These are phyloP conservation scores for Pipistrellus kuhlii DNA, from an alignment of 2,797 vertebrate species.

Conservation along the genomic window DNA sequence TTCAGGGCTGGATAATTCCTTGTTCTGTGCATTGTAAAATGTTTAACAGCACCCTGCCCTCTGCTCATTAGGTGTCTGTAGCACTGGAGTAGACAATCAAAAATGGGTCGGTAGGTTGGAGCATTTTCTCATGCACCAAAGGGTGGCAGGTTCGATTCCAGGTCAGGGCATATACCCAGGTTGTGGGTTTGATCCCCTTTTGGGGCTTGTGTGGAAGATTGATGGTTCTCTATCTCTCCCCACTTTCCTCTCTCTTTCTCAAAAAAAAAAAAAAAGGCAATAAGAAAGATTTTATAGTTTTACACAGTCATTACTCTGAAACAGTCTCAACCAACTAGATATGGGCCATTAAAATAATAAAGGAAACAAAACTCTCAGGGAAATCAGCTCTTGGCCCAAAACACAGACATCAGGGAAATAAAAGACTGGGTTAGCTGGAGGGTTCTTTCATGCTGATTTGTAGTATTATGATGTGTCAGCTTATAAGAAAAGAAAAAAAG, in stretches of 20 bases:
- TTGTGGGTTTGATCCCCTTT: neutral
- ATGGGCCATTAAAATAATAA: slow-evolving; percentile 24
- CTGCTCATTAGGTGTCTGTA: neutral
- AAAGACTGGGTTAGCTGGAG: slow-evolving; percentile 8
- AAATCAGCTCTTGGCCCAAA: slow-evolving; percentile 29
- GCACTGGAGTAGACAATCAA: neutral
- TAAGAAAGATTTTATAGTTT: neutral
- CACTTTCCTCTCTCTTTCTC: neutral
- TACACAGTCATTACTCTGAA: neutral
- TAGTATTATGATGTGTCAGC: neutral
- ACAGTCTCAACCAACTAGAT: neutral
- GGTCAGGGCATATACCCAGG: neutral
- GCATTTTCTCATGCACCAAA: neutral
- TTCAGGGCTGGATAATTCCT: neutral
- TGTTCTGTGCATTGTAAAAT: neutral
- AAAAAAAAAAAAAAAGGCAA: neutral
- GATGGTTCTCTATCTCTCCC: neutral
- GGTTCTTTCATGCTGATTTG: slow-evolving; percentile 39
- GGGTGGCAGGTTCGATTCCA: neutral
- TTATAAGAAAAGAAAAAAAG: neutral
- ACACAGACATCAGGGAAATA: slow-evolving; percentile 53
- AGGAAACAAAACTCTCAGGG: neutral
- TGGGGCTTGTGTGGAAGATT: neutral
- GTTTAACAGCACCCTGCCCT: neutral
- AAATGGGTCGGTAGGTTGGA: neutral